Evolutionary conservation across 1,140 invertebrate genomes (phyloP).

Genomic region (Anagrus nilaparvatae): DNA sequence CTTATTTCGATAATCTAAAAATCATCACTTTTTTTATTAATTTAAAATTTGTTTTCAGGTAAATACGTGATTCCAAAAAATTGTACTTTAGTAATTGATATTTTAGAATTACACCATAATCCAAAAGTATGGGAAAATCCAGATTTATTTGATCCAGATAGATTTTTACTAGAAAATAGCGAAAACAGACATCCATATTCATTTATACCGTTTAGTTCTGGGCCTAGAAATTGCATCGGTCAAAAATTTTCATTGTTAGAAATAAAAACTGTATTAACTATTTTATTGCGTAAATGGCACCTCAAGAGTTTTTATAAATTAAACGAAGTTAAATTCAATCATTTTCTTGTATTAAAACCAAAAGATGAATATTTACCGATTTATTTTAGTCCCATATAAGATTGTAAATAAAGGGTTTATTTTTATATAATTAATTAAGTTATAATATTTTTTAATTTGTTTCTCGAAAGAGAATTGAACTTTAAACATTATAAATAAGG

Average conservation of each 20-base stretch:
- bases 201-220: slow-evolving; percentile 50
- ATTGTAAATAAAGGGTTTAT: too few species aligned
- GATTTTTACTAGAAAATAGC: slow-evolving; percentile 45
- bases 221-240: slow-evolving; percentile 51
- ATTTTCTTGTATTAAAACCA: too few species aligned
- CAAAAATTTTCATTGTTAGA: slow-evolving; percentile 48
- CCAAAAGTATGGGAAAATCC: slow-evolving; percentile 47
- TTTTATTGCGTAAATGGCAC: slow-evolving; percentile 45
- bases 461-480: too few species aligned
- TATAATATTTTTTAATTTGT: too few species aligned
- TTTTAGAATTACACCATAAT: slow-evolving; percentile 51
- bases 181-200: slow-evolving; percentile 35
- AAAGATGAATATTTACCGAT: too few species aligned
- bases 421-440: too few species aligned
- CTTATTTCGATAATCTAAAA: background rate
- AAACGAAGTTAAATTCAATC: slow-evolving; percentile 26
- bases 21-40: too few species aligned
- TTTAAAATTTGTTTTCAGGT: too few species aligned
- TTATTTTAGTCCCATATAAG: too few species aligned
- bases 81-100: slow-evolving; percentile 31
- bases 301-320: slow-evolving; percentile 36
- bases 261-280: slow-evolving; percentile 42
- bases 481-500: too few species aligned
- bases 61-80: slow-evolving; percentile 30
- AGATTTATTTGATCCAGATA: slow-evolving; percentile 52